Conservation (phyloP, 2,113 vertebrate genomes). For the Corvus hawaiiensis region DNA sequence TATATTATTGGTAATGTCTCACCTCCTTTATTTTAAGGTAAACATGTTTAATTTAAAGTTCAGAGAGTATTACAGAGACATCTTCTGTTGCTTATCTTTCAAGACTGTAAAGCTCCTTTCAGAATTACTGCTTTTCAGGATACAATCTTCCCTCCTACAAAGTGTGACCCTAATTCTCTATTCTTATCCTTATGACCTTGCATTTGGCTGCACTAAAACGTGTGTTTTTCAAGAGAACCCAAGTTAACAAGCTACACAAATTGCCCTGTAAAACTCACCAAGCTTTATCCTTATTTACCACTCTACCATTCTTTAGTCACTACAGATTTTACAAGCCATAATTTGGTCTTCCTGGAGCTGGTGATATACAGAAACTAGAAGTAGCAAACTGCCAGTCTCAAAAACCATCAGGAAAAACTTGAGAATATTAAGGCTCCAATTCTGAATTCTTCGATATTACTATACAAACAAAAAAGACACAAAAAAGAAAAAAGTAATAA, state of each 20-base stretch:
- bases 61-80: not conserved
- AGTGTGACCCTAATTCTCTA: slow-evolving; percentile 16
- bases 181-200: slow-evolving; percentile 48
- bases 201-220: slow-evolving; percentile 46
- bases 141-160: not conserved
- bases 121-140: slow-evolving; percentile 30
- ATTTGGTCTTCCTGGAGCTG: slow-evolving; percentile 19
- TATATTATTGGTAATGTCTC: not conserved
- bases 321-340: not conserved
- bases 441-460: not conserved
- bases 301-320: not conserved
- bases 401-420: not conserved
- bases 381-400: not conserved
- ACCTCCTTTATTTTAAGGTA: not conserved
- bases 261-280: slow-evolving; percentile 35
- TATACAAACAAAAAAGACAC: not conserved
- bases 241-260: slow-evolving; percentile 47
- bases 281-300: slow-evolving; percentile 36
- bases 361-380: not conserved
- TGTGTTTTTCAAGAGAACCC: slow-evolving; percentile 9
- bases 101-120: not conserved
- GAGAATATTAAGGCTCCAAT: not conserved
- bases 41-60: not conserved
- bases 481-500: not conserved
- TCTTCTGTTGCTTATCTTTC: slow-evolving; percentile 28